Evolutionary conservation across 2,113 vertebrate species (phyloP), one percentile per base, ranked within the genome.

Genomic region (Pterocles gutturalis): DNA sequence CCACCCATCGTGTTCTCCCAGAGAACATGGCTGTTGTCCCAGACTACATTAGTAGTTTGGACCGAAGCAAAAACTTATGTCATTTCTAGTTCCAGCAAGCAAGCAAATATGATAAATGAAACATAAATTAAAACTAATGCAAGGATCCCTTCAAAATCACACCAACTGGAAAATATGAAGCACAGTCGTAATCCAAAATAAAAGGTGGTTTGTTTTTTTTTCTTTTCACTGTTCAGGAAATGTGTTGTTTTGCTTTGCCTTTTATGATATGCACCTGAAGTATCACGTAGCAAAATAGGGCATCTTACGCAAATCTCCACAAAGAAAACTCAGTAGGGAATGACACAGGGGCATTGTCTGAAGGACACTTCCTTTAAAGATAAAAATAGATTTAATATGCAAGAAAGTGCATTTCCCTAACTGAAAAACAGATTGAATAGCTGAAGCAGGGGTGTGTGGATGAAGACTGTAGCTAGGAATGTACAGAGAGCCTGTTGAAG

Each of bases 401-500:
- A 88, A 94, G 85, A 90, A 93, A 93, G 62, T 87, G 62, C 81
- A 91, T 85, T 95, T 94, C n/a, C 7, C 34, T 77, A 55, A 88
- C 87, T 87, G 87, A 71, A 94, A 96, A 96, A 94, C 92, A 96
- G 92, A 94, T 95, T 96, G 95, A 89, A 69, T 94, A 93, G 36
- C 88, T 93, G 95, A 91, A 95, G 90, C 90, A 97, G 93, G 94
- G 86, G 81, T 72, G 93, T 91, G 57, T 91, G 72, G 95, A 95
- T 97, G 81, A 95, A 91, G 93, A 86, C 62, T 80, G 91, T 77
- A 93, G 62, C 90, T 84, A 93, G 96, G 91, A 96, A 96, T 69
- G 94, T 76, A 95, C 65, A 91, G 87, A 94, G 96, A 97, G 96
- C 53, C 93, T 97, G 96, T 93, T 97, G 96, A 96, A 96, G 93